Evolutionary conservation across 2,797 vertebrate genomes (phyloP).

Genomic region (Xenopus petersii): DNA sequence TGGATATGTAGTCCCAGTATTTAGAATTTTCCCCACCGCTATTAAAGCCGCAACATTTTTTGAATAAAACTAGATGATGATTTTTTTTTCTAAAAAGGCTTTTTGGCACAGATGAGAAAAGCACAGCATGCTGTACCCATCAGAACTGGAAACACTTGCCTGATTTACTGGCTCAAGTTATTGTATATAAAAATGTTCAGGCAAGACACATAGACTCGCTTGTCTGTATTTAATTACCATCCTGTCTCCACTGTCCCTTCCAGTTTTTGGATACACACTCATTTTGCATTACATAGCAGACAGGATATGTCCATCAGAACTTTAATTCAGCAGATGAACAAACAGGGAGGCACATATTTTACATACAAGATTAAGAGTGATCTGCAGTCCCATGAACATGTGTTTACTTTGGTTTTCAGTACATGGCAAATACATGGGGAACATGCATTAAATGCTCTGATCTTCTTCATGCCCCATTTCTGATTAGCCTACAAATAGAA

Average conservation of each 20-base stretch:
- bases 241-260: conserved; percentile 15
- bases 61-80: neutral
- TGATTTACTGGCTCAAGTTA: conserved; percentile 14
- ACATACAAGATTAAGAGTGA: neutral
- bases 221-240: conserved; percentile 12
- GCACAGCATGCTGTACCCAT: neutral
- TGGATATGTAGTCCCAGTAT: neutral
- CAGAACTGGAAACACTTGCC: neutral
- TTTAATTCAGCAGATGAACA: neutral
- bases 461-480: conserved; percentile 38
- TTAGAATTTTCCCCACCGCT: neutral
- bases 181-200: conserved; percentile 19
- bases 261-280: neutral
- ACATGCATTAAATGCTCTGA: conserved; percentile 25
- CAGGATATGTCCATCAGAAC: conserved; percentile 1
- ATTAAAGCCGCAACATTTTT: conserved; percentile 1
- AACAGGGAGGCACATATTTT: neutral
- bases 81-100: neutral
- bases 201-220: conserved; percentile 11
- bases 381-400: neutral
- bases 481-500: conserved; percentile 51
- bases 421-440: neutral
- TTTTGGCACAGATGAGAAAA: neutral
- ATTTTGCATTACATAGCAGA: conserved; percentile 17
- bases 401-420: neutral